Conservation (phyloP, 2,797 vertebrate species). For the Pteronotus mesoamericanus region DNA sequence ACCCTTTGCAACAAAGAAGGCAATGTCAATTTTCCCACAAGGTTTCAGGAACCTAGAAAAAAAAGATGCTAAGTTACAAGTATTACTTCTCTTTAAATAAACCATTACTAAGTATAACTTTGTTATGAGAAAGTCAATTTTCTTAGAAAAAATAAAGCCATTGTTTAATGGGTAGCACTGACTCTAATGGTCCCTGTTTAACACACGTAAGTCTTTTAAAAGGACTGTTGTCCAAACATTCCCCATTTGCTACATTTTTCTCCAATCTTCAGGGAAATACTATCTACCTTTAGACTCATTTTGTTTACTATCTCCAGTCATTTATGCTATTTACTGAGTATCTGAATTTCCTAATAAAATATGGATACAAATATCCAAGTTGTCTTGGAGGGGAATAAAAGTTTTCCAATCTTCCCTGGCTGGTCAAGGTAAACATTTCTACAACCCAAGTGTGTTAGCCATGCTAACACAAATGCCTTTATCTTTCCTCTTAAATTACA, state of each 20-base stretch:
- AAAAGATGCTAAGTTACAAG: constrained; percentile 15
- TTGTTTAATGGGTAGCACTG: neutral
- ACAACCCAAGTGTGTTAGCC: neutral
- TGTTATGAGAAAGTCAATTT: neutral
- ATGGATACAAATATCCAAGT: constrained; percentile 50
- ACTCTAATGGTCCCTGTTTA: neutral
- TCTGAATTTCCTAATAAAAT: constrained; percentile 60
- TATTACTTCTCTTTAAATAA: constrained; percentile 37
- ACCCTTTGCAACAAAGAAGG: neutral
- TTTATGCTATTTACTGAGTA: constrained; percentile 44
- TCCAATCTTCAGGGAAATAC: constrained; percentile 44
- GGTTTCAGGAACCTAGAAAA: neutral
- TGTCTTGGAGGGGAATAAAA: constrained; percentile 1
- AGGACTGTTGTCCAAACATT: neutral
- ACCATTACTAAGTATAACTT: constrained; percentile 16
- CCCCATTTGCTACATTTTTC: neutral
- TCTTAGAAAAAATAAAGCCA: neutral
- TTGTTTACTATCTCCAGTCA: constrained; percentile 56
- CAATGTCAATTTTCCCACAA: neutral
- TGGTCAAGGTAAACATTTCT: constrained; percentile 72
- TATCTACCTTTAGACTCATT: constrained; percentile 43
- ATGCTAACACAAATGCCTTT: constrained; percentile 72
- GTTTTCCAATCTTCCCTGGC: constrained; percentile 37
- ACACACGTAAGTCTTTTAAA: constrained; percentile 5
- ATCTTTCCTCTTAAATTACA: constrained; percentile 79